Evolutionary conservation across 2,888 invertebrate species (phyloP), one percentile per base, ranked within the genome.

Genomic region (Melanostoma mellinum): DNA sequence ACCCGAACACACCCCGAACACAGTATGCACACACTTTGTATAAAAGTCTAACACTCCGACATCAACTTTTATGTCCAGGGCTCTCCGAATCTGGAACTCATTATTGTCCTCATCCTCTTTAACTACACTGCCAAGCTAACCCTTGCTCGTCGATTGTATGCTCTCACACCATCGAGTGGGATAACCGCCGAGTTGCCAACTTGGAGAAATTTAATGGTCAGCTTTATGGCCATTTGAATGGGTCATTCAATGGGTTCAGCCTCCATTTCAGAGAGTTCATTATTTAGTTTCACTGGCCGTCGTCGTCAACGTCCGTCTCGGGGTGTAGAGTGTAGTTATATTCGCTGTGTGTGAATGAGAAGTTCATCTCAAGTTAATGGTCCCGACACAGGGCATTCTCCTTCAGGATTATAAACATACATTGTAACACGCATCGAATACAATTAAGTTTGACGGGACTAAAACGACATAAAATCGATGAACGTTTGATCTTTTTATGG

Each of bases 211-310:
- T 85, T 86, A 85, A 86, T 86, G 81, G 81, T 86, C 61, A 76
- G 76, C 80, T 86, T 86, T 86, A 86, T 82, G 86, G 72, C 77
- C 86, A 86, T 78, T 85, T 85, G 86, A 85, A 78, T 76, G 85
- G 85, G 85, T 86, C 82, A 79, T 84, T 84, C 84, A 84, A 75
- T 79, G 71, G 79, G 78, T 79, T 74, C 84, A 84, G 78, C 84
- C 84, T 84, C 74, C 84, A 79, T 84, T 84, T 78, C 84, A 48
- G 74, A 78, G 78, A 84, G 79, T 84, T 84, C 84, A 84, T 84
- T 84, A 84, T 84, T 84, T 74, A 84, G 84, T 60, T 67, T 52
- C 69, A 71, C 53, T 74, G 71, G 10, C 35, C 32, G 8, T 52
- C 33, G 35, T 67, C 61, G 35, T 48, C 48, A 42, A 33, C 3